These are phyloP conservation scores for Thecocarcelia acutangulata DNA, from an alignment of 2,888 invertebrate genomes.

Conservation along the genomic window DNA sequence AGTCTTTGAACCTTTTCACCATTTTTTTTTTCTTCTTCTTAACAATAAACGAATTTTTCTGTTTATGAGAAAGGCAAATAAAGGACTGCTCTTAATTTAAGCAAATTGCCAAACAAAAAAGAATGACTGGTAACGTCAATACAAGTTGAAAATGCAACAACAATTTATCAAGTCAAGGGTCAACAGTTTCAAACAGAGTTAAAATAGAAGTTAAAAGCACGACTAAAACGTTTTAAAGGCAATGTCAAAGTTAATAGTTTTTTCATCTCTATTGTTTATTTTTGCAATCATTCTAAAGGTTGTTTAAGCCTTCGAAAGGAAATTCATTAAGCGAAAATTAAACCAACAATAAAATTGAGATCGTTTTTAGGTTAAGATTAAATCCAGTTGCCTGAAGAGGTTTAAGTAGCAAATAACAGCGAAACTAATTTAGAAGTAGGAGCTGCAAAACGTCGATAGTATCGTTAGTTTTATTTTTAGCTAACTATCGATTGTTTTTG, in stretches of 20 bases:
- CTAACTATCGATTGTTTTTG: no score
- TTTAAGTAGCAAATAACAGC: no score
- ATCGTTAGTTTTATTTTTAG: no score
- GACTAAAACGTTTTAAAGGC: slow-evolving; percentile 25
- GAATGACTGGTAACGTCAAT: neutral
- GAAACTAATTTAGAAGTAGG: no score
- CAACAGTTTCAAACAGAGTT: slow-evolving; percentile 43
- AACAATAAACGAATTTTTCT: neutral
- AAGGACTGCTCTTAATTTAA: slow-evolving; percentile 10
- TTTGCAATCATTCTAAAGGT: neutral
- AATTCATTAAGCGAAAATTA: neutral
- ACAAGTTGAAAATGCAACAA: slow-evolving; percentile 13
- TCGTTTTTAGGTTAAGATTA: no score
- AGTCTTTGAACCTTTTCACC: slow-evolving; percentile 1
- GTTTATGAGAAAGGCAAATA: neutral
- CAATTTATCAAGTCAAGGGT: slow-evolving; percentile 50
- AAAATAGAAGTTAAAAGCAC: slow-evolving; percentile 2
- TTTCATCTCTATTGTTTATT: slow-evolving; percentile 1
- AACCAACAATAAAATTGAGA: no score
- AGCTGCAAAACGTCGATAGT: no score
- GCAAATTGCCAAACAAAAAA: slow-evolving; percentile 9
- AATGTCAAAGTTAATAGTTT: slow-evolving; percentile 57
- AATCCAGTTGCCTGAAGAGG: no score
- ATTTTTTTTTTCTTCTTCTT: neutral
- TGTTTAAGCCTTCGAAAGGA: neutral